These are phyloP conservation scores for Amblyraja radiata DNA, from an alignment of 2,797 vertebrate genomes.

Conservation along the genomic window DNA sequence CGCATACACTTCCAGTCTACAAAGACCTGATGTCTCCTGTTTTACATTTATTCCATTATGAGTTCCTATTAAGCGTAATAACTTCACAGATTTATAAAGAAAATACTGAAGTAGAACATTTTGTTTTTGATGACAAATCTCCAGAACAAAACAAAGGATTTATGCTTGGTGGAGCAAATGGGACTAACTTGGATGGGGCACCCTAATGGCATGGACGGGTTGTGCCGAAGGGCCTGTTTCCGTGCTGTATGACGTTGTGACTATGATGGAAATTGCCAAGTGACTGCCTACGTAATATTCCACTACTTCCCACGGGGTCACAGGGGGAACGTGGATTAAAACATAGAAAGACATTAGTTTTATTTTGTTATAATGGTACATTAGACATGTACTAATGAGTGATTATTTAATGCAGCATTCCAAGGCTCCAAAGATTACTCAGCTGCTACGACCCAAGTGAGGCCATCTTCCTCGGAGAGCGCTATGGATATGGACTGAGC, in stretches of 20 bases:
- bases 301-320: background rate
- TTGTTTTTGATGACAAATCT: too few relatives aligned
- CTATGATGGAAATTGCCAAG: background rate
- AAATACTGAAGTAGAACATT: too few relatives aligned
- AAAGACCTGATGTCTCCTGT: background rate
- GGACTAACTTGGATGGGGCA: too few relatives aligned
- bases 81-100: too few relatives aligned
- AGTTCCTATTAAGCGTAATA: background rate
- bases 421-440: constrained; percentile 75
- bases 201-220: too few relatives aligned
- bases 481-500: constrained; percentile 86
- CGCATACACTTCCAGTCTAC: background rate
- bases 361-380: constrained; percentile 29
- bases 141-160: too few relatives aligned
- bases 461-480: constrained; percentile 80
- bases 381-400: background rate
- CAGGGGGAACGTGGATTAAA: too few relatives aligned
- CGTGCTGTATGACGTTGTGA: too few relatives aligned
- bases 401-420: constrained; percentile 60
- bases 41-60: background rate
- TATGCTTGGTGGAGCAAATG: too few relatives aligned
- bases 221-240: too few relatives aligned
- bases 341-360: background rate
- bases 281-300: background rate
- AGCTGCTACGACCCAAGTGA: constrained; percentile 81